Conservation (phyloP, 2,113 vertebrate species). For the Eubucco bourcierii region DNA sequence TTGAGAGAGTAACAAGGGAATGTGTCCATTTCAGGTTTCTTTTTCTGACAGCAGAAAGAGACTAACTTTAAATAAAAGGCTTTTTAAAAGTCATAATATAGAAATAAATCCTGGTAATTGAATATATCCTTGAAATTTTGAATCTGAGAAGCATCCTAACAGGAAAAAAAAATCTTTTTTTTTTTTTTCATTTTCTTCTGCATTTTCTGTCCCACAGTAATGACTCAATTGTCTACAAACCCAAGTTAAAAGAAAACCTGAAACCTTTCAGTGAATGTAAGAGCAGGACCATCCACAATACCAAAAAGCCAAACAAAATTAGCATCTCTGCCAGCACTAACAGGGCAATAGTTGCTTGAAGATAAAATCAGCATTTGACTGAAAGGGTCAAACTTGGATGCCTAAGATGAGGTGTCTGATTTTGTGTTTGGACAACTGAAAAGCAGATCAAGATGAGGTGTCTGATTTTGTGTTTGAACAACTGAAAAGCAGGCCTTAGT, state of each 20-base stretch:
- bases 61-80: background rate
- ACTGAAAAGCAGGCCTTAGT: background rate
- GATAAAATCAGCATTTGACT: slow-evolving; percentile 26
- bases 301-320: background rate
- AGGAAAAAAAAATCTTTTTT: background rate
- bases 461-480: slow-evolving; percentile 21
- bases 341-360: background rate
- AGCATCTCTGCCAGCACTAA: background rate
- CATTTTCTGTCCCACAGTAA: background rate
- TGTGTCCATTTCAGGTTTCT: slow-evolving; percentile 5
- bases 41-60: slow-evolving; percentile 1
- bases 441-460: slow-evolving; percentile 12
- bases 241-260: background rate
- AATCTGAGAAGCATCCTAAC: background rate
- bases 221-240: background rate
- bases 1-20: slow-evolving; percentile 7
- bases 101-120: background rate
- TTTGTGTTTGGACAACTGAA: slow-evolving; percentile 13
- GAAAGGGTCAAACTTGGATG: background rate
- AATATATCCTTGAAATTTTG: background rate
- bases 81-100: background rate
- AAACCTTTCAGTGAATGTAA: background rate
- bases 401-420: slow-evolving; percentile 6
- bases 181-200: background rate
- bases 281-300: background rate